Conservation (phyloP, 2,888 invertebrate species). For the Drosophila paranaensis region DNA sequence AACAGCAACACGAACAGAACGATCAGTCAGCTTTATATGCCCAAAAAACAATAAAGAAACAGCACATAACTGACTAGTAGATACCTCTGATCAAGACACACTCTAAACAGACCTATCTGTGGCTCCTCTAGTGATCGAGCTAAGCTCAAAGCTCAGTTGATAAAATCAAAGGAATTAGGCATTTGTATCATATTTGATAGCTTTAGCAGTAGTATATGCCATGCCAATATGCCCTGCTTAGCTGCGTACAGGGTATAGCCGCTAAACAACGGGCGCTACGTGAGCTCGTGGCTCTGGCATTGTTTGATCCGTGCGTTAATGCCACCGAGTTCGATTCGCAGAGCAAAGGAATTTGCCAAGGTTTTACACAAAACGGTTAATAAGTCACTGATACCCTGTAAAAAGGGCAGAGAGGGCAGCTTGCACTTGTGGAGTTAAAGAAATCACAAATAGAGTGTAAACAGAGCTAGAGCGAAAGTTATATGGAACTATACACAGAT, state of each 20-base stretch:
- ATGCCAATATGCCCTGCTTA: background rate
- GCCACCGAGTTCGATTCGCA: slow-evolving; percentile 4
- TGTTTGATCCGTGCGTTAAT: slow-evolving; percentile 24
- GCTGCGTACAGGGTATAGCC: background rate
- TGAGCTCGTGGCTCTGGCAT: slow-evolving; percentile 33
- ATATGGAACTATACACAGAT: background rate
- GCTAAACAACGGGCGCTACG: slow-evolving; percentile 29
- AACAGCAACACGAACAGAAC: slow-evolving; percentile 7
- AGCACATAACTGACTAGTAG: background rate
- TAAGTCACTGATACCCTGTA: background rate
- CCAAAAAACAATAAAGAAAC: slow-evolving; percentile 35
- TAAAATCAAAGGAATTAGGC: background rate
- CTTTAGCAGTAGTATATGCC: too few species aligned
- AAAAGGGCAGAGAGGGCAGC: background rate
- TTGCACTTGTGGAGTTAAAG: background rate
- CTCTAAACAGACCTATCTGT: background rate
- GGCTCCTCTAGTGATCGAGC: background rate
- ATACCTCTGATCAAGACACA: background rate
- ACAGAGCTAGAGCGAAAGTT: background rate
- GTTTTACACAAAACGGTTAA: background rate
- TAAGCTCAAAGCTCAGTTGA: background rate
- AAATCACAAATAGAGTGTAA: background rate
- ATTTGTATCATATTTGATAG: background rate
- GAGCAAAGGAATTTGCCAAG: slow-evolving; percentile 9
- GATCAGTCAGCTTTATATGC: slow-evolving; percentile 47